A percentile compares a stretch with the other conserved stretches of the same genome.
Evolutionary conservation across 2,888 invertebrate species (phyloP).

Genomic region (Acleris cristana): DNA sequence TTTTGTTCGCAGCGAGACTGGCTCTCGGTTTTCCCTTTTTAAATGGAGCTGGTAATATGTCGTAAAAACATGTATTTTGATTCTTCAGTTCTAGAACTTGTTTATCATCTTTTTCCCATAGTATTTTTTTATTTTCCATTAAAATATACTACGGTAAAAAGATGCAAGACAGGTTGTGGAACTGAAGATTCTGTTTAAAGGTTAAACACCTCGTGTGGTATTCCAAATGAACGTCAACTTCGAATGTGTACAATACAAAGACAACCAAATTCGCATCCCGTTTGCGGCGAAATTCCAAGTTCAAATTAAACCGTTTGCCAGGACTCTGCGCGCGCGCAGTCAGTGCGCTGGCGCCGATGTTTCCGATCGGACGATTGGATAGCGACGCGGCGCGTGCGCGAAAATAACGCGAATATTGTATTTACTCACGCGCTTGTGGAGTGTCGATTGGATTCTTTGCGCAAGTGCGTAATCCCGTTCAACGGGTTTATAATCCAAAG

Average conservation of each 20-base stretch:
- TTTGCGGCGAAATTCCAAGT: constrained; percentile 62
- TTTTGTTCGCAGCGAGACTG: constrained; percentile 37
- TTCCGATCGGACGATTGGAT: constrained; percentile 70
- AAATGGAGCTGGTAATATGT: neutral
- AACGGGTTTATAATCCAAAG: constrained; percentile 44
- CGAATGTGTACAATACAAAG: constrained; percentile 62
- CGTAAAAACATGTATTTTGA: constrained; percentile 15
- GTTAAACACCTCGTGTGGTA: constrained; percentile 61
- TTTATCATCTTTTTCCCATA: neutral
- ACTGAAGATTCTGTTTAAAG: constrained; percentile 41
- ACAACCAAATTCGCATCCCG: constrained; percentile 65
- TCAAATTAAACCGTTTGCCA: constrained; percentile 60
- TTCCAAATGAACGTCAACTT: constrained; percentile 63
- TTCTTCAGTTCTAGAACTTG: neutral
- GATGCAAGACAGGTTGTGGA: constrained; percentile 6
- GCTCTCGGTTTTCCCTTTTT: constrained; percentile 11
- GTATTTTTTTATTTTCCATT: neutral
- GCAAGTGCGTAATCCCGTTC: constrained; percentile 45
- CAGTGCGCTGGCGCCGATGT: constrained; percentile 74
- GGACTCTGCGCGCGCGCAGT: constrained; percentile 39
- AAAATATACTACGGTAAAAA: neutral
- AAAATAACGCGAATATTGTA: constrained; percentile 51
- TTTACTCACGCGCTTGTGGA: constrained; percentile 43
- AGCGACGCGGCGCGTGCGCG: constrained; percentile 57
- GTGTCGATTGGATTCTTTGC: constrained; percentile 45